Conservation (phyloP, 2,113 vertebrate species). For the Nannospalax galili region DNA sequence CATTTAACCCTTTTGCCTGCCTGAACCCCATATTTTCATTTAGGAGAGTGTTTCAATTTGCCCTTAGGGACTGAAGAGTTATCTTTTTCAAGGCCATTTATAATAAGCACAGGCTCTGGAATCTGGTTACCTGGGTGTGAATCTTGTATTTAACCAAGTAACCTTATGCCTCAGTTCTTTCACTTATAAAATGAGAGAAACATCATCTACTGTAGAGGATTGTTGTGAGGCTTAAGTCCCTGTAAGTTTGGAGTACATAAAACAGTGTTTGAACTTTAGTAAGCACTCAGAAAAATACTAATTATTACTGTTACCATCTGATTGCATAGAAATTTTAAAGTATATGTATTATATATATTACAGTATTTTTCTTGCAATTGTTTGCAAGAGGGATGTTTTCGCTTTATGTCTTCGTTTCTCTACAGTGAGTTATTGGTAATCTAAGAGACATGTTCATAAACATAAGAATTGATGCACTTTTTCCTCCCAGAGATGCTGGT, state of each 20-base stretch:
- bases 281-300: neutral
- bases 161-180: neutral
- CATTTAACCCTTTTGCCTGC: neutral
- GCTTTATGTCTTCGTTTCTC: constrained; percentile 66
- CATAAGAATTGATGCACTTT: constrained; percentile 73
- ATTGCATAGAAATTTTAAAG: neutral
- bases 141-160: neutral
- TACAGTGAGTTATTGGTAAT: constrained; percentile 61
- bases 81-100: neutral
- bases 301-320: neutral
- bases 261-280: constrained; percentile 7
- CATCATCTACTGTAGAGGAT: neutral
- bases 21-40: neutral
- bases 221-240: neutral
- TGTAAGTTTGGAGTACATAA: neutral
- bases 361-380: constrained; percentile 18
- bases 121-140: neutral
- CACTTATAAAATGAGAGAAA: neutral
- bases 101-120: neutral
- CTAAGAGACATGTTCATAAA: constrained; percentile 57
- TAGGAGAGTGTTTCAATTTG: neutral
- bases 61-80: neutral
- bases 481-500: constrained; percentile 94
- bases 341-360: neutral
- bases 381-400: constrained; percentile 49